phyloP scores from a whole-genome alignment of 2,113 vertebrate species.

The Mormoops blainvillei region DNA sequence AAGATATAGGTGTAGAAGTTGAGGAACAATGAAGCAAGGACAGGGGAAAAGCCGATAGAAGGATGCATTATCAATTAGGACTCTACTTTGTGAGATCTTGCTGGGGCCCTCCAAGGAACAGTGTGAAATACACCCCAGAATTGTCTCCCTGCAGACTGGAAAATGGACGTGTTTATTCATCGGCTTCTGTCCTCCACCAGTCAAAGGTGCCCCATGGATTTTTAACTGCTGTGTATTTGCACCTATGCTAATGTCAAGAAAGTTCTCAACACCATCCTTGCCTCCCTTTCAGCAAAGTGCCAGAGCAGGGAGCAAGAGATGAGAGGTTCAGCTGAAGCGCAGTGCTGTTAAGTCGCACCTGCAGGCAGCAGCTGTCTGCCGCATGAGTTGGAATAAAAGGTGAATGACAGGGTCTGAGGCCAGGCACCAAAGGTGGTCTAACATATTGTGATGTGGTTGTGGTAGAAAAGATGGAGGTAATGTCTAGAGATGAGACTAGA shows the following conservation, averaged over 20 bases:
- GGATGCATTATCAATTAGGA: not conserved
- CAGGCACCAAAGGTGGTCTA: not conserved
- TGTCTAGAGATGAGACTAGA: not conserved
- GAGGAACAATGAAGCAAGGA: not conserved
- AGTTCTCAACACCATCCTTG: not conserved
- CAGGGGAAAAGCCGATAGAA: not conserved
- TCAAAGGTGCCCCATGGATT: not conserved
- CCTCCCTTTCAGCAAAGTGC: not conserved
- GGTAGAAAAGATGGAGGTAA: not conserved
- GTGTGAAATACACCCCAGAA: not conserved
- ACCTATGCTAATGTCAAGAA: not conserved
- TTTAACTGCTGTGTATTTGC: not conserved
- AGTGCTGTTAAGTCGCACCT: not conserved
- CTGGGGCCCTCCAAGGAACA: not conserved
- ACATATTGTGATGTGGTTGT: not conserved
- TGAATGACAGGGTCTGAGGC: not conserved
- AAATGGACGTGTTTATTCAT: not conserved
- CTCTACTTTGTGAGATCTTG: not conserved
- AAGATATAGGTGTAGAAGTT: not conserved
- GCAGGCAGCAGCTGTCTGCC: not conserved
- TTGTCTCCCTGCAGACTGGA: not conserved
- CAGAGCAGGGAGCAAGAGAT: not conserved
- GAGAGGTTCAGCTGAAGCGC: not conserved
- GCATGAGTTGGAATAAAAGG: not conserved
- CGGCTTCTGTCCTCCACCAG: not conserved